These are phyloP conservation scores for Eurytemora carolleeae DNA, from an alignment of 1,140 invertebrate species.

Conservation along the genomic window DNA sequence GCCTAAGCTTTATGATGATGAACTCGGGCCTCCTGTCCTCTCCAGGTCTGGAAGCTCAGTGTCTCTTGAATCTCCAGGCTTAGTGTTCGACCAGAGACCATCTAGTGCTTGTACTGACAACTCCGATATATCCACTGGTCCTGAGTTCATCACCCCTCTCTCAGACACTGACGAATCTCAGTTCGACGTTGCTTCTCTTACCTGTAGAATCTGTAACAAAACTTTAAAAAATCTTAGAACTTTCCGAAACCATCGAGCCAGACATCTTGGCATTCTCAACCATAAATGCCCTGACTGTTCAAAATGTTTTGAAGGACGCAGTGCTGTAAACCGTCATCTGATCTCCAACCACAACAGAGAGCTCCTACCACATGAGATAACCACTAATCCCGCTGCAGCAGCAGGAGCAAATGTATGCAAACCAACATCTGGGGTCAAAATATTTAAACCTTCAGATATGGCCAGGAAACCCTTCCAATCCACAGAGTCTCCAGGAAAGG, in stretches of 20 bases:
- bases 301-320: slow-evolving; percentile 5
- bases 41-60: no score
- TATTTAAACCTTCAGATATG: background rate
- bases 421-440: background rate
- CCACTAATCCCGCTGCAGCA: background rate
- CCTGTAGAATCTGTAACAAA: slow-evolving; percentile 13
- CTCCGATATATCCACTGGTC: background rate
- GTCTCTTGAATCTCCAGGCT: background rate
- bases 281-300: slow-evolving; percentile 15
- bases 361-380: slow-evolving; percentile 6
- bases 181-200: slow-evolving; percentile 5
- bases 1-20: no score
- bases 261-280: slow-evolving; percentile 13
- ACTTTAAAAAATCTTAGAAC: slow-evolving; percentile 10
- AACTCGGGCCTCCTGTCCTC: no score
- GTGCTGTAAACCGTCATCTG: slow-evolving; percentile 9
- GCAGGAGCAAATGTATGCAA: background rate
- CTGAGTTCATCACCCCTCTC: background rate
- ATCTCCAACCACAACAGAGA: slow-evolving; percentile 5
- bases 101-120: background rate
- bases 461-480: no score
- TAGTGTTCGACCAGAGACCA: no score
- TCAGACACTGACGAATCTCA: slow-evolving; percentile 1
- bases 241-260: slow-evolving; percentile 4
- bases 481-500: no score